Conservation (phyloP, 2,113 vertebrate genomes). For the Cyanocitta stelleri region DNA sequence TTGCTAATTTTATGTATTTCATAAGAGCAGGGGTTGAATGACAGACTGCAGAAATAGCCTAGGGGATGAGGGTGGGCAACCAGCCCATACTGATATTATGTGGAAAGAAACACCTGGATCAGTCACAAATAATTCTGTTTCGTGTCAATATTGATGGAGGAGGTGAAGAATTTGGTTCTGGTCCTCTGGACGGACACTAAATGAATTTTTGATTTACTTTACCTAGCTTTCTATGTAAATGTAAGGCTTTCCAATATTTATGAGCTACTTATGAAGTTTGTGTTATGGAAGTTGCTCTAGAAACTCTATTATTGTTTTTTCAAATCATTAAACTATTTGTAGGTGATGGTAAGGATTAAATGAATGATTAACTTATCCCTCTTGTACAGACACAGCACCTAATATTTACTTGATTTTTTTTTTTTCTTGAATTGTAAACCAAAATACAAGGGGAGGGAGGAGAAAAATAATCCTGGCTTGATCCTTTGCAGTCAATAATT, state of each 20-base stretch:
- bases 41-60: neutral
- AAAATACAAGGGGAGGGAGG: neutral
- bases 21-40: neutral
- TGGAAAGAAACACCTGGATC: neutral
- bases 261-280: neutral
- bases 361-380: neutral
- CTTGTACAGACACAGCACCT: neutral
- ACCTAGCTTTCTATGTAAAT: neutral
- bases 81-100: too few species aligned
- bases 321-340: neutral
- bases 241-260: neutral
- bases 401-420: neutral
- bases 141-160: accelerated
- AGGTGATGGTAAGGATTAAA: neutral
- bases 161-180: neutral
- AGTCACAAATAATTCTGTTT: neutral
- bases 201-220: neutral
- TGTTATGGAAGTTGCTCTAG: neutral
- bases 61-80: neutral
- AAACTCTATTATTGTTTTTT: neutral
- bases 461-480: neutral
- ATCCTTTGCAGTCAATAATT: neutral
- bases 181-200: neutral
- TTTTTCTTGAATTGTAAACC: neutral
- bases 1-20: neutral